Percentiles rank a stretch among this genome's conserved stretches.
phyloP scores from a whole-genome alignment of 2,113 vertebrate genomes.

The Myrmophylax atrothorax region DNA sequence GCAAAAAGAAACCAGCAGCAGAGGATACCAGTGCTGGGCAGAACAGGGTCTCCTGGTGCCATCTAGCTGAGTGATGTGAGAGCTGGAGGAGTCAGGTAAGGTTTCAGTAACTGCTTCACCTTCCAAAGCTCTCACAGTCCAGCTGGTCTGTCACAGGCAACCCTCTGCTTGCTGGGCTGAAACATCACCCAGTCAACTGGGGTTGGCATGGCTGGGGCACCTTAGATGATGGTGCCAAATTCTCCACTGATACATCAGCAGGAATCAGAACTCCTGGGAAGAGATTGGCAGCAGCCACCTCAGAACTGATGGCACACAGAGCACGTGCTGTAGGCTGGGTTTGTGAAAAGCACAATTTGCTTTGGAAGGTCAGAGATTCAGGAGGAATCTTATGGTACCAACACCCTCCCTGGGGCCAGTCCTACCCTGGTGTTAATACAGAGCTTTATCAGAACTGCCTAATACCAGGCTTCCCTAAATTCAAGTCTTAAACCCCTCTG shows the following conservation, averaged over 20 bases:
- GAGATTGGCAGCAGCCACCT: neutral
- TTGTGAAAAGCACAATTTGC: neutral
- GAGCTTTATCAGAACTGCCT: neutral
- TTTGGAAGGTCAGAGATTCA: neutral
- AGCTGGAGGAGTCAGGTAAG: neutral
- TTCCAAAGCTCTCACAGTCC: neutral
- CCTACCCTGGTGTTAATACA: neutral
- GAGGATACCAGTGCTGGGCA: neutral
- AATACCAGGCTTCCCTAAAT: neutral
- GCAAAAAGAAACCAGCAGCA: neutral
- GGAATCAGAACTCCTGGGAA: neutral
- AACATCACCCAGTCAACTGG: neutral
- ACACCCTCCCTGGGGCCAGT: neutral
- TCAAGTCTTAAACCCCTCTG: neutral
- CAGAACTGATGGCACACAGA: neutral
- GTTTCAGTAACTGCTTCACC: neutral
- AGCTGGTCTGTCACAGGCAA: neutral
- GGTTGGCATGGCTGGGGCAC: neutral
- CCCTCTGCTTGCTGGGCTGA: neutral
- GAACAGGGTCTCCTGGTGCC: slow-evolving; percentile 11
- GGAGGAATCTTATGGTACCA: neutral
- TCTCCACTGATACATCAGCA: neutral
- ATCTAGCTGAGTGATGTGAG: slow-evolving; percentile 5
- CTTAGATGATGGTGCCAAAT: neutral
- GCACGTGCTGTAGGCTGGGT: too few relatives aligned